These are phyloP conservation scores for Sebastolobus altivelis DNA, from an alignment of 2,797 vertebrate species.

Conservation along the genomic window DNA sequence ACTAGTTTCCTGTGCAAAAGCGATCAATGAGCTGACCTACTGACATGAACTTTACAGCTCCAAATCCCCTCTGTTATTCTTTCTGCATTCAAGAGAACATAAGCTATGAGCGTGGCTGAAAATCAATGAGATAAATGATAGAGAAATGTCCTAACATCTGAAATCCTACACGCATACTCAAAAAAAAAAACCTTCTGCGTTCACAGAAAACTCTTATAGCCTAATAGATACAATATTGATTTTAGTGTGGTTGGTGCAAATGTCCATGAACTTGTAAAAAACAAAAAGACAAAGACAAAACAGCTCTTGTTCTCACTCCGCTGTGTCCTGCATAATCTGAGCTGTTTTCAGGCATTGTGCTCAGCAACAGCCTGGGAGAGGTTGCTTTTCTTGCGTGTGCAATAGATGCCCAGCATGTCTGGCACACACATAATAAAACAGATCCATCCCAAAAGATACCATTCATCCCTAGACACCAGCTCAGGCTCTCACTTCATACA, in stretches of 20 bases:
- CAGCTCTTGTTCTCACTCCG: slow-evolving; percentile 53
- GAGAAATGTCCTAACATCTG: slow-evolving; percentile 50
- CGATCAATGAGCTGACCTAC: slow-evolving; percentile 43
- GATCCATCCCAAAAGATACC: slow-evolving; percentile 69
- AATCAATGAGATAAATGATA: slow-evolving; percentile 65
- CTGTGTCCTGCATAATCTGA: slow-evolving; percentile 61
- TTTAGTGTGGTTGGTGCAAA: slow-evolving; percentile 61
- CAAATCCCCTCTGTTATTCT: slow-evolving; percentile 21
- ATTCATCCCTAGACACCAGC: slow-evolving; percentile 67
- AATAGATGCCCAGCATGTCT: slow-evolving; percentile 67
- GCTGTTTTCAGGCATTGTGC: slow-evolving; percentile 64
- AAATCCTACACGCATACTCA: slow-evolving; percentile 47
- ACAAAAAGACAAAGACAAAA: slow-evolving; percentile 42
- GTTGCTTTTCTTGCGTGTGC: slow-evolving; percentile 60
- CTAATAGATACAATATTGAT: slow-evolving; percentile 67
- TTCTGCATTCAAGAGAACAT: slow-evolving; percentile 33
- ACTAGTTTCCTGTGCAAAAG: slow-evolving; percentile 31
- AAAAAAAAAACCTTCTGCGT: slow-evolving; percentile 38
- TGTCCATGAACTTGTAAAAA: slow-evolving; percentile 49
- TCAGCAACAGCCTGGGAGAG: slow-evolving; percentile 65
- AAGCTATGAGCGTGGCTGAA: slow-evolving; percentile 41
- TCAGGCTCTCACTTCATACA: slow-evolving; percentile 55
- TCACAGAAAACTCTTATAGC: slow-evolving; percentile 41
- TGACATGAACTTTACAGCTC: slow-evolving; percentile 35
- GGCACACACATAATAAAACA: slow-evolving; percentile 74